Conservation (phyloP, 2,888 invertebrate genomes). For the Drosophila testacea region DNA sequence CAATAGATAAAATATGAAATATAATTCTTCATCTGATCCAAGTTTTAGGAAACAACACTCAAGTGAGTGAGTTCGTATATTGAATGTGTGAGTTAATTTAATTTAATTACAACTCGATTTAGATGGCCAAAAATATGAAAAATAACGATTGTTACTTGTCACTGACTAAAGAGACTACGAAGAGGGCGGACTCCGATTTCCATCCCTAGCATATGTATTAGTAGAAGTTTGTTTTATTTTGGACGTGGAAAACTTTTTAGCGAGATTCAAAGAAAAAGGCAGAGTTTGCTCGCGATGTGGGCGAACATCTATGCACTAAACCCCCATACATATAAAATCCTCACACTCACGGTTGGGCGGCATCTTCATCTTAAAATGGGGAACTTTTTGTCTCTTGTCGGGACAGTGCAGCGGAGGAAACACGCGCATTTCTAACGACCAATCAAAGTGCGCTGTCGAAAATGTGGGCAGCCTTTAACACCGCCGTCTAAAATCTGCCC, state of each 20-base stretch:
- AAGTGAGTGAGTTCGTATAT: too few relatives aligned
- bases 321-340: background rate
- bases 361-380: slow-evolving; percentile 30
- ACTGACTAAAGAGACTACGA: background rate
- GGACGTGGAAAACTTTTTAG: background rate
- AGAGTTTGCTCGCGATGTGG: background rate
- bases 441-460: slow-evolving; percentile 58
- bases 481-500: slow-evolving; percentile 15
- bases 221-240: background rate
- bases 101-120: background rate
- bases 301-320: background rate
- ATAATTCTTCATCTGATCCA: too few relatives aligned
- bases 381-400: slow-evolving; percentile 13
- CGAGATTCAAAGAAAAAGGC: background rate
- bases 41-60: too few relatives aligned
- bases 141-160: background rate
- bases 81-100: background rate
- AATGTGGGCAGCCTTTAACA: slow-evolving; percentile 37
- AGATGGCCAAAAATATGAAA: background rate
- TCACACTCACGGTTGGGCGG: background rate
- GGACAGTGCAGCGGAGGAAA: slow-evolving; percentile 30
- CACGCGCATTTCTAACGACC: slow-evolving; percentile 57
- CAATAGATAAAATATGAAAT: too few relatives aligned
- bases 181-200: background rate
- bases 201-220: background rate